These are phyloP conservation scores for Junonia oenone DNA, from an alignment of 2,888 invertebrate species.

Conservation along the genomic window DNA sequence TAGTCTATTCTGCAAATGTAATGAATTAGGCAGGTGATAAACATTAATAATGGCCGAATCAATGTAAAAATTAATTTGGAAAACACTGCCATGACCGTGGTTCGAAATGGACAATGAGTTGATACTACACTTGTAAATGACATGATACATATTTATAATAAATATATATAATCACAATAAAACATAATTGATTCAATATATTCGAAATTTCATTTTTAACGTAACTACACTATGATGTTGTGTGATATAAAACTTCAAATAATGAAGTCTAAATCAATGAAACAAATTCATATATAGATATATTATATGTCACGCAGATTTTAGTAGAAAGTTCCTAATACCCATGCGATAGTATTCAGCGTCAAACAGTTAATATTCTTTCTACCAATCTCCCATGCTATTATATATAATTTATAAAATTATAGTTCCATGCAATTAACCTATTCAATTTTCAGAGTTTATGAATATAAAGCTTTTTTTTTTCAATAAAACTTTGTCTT, in stretches of 20 bases:
- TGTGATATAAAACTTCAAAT: neutral
- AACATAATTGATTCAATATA: neutral
- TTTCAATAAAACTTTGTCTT: too few species aligned
- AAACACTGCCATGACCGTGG: constrained; percentile 54
- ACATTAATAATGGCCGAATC: constrained; percentile 44
- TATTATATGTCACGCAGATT: neutral
- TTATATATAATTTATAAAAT: constrained; percentile 4
- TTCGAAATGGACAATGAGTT: constrained; percentile 41
- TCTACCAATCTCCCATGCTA: constrained; percentile 17
- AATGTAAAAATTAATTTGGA: constrained; percentile 52
- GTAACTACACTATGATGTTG: constrained; percentile 13
- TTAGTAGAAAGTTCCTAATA: constrained; percentile 7
- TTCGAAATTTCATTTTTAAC: neutral
- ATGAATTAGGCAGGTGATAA: constrained; percentile 29
- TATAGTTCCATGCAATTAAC: neutral
- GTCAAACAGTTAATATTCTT: constrained; percentile 11
- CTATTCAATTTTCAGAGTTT: neutral
- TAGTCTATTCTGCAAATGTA: constrained; percentile 15
- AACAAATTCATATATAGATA: neutral
- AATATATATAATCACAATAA: neutral
- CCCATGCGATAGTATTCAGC: constrained; percentile 10
- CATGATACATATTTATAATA: constrained; percentile 27
- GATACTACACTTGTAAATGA: constrained; percentile 27
- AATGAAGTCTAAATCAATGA: too few species aligned
- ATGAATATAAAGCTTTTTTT: too few species aligned